phyloP scores from a whole-genome alignment of 2,113 vertebrate genomes.

The Montifringilla adamsi region DNA sequence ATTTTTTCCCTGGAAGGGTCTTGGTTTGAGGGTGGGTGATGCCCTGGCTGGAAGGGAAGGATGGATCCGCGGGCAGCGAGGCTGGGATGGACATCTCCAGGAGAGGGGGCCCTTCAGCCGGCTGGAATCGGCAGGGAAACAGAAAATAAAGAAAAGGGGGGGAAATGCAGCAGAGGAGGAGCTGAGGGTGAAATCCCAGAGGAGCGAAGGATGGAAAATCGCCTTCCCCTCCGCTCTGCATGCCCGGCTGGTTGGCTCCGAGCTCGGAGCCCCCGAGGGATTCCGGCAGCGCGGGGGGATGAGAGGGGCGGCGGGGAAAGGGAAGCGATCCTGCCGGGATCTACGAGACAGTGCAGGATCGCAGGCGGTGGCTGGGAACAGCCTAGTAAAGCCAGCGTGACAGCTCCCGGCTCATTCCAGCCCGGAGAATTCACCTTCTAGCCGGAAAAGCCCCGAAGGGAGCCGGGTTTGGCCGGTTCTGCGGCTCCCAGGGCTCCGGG shows the following conservation, averaged over 20 bases:
- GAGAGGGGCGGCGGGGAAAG: neutral
- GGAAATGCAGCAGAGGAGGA: neutral
- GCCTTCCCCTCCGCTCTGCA: too few relatives aligned
- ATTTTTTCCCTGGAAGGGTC: neutral
- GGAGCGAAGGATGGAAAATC: fast-evolving
- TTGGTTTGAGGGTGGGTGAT: neutral
- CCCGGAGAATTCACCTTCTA: neutral
- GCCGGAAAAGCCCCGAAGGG: fast-evolving
- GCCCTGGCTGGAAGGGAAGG: neutral
- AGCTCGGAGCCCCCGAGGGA: neutral
- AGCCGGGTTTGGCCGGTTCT: neutral
- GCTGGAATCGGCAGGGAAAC: neutral
- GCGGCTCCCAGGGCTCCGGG: neutral
- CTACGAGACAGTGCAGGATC: neutral
- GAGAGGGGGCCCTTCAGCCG: conserved; percentile 15
- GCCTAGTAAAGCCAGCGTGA: neutral
- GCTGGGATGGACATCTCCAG: neutral
- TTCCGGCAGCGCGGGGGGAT: neutral
- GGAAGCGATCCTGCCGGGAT: neutral
- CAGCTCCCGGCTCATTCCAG: neutral
- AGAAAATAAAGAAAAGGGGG: fast-evolving
- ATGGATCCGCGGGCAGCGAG: neutral
- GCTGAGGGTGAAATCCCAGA: neutral
- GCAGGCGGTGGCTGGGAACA: neutral
- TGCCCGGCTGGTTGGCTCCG: neutral